Evolutionary conservation across 2,797 vertebrate species (phyloP), one percentile per base, ranked within the genome.

Genomic region (Sciaenops ocellatus): DNA sequence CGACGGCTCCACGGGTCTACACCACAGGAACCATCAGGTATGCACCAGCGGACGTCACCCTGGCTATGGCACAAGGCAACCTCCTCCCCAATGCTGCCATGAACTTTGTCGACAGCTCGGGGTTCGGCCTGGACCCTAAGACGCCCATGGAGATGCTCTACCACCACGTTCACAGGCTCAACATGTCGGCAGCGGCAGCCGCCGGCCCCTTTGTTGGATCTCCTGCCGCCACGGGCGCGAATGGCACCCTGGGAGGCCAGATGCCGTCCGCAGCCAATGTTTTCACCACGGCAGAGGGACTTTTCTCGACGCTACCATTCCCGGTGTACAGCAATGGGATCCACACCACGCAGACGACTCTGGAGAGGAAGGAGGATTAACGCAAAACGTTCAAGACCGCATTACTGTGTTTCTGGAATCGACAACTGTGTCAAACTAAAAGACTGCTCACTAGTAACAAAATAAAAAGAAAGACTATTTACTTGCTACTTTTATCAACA

Each of bases 71-170:
- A n/a, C 98, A 98, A 93, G 95, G 98, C 84, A 98, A 99, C 95
- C 96, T 99, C 86, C 95, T 99, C 79, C 97, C 98, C 85, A 98
- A 98, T 34, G 94, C 97, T 3, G 95, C 97, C 90, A 97, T 99
- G 96, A 99, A 99, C 96, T 99, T 99, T 86, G 97, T 98, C 22
- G 98, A 99, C 72, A 92, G 97, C 90, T 95, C 97, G 0, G 95
- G 97, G 73, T 99, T 99, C 59, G 95, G 97, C 90, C 96, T 99
- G 77, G 98, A 99, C 95, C 97, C 98, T 82, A 99, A 99, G 95
- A 99, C 98, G 13, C 98, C 98, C 57, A 99, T 99, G 98, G 98
- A 99, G 96, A 99, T 99, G 98, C 97, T 99, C 69, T 99, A 99
- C 95, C 98, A 99, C 94, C 98, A 99, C 6, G 98, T 99, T 82